These are phyloP conservation scores for Harpagifer antarcticus DNA, from an alignment of 2,797 vertebrate species.

Conservation along the genomic window DNA sequence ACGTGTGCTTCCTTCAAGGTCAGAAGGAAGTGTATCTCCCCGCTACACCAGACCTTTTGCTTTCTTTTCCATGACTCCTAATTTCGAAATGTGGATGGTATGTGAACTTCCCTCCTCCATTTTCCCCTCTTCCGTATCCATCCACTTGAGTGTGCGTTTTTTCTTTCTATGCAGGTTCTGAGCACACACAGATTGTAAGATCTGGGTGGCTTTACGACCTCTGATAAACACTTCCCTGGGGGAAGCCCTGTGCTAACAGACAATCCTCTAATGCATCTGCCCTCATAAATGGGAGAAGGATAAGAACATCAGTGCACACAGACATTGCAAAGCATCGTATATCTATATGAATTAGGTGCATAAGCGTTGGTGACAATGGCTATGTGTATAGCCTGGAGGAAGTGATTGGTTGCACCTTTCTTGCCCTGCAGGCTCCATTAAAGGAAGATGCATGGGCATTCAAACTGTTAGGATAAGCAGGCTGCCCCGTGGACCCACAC, in stretches of 20 bases:
- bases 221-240: background rate
- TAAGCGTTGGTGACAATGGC: background rate
- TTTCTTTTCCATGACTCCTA: conserved; percentile 50
- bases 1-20: conserved; percentile 60
- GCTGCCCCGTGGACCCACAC: conserved; percentile 24
- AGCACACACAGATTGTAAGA: conserved; percentile 10
- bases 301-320: background rate
- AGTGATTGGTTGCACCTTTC: conserved; percentile 70
- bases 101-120: conserved; percentile 31
- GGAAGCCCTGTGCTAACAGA: conserved; percentile 14
- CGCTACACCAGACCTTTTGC: conserved; percentile 23
- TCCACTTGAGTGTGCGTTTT: conserved; percentile 23
- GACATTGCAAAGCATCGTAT: background rate
- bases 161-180: conserved; percentile 11
- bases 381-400: conserved; percentile 35
- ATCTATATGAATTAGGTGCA: conserved; percentile 25
- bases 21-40: conserved; percentile 59
- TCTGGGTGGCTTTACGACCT: conserved; percentile 9
- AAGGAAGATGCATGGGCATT: conserved; percentile 58
- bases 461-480: conserved; percentile 68
- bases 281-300: background rate
- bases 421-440: conserved; percentile 57
- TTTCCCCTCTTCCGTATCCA: background rate
- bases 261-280: conserved; percentile 8
- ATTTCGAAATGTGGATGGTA: conserved; percentile 34